phyloP scores from a whole-genome alignment of 2,113 vertebrate species.

The Ictalurus punctatus region DNA sequence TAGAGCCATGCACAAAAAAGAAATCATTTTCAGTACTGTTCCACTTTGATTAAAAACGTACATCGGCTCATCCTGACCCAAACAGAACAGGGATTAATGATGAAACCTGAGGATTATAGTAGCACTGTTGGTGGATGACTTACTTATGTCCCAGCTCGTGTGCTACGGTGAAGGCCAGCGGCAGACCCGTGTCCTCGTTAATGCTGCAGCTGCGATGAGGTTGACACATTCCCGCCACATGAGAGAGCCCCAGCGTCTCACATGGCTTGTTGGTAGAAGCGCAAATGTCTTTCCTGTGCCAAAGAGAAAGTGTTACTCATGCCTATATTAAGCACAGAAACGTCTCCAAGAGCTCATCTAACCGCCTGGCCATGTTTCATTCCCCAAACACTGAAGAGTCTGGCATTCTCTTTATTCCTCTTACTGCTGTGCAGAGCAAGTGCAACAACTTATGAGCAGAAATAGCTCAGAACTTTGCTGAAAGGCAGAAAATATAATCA shows the following conservation, averaged over 20 bases:
- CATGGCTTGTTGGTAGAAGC: constrained; percentile 87
- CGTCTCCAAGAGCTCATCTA: background rate
- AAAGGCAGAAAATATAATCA: background rate
- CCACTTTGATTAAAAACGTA: background rate
- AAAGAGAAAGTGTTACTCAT: constrained; percentile 10
- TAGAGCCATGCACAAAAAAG: too few species aligned
- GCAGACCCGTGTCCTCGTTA: constrained; percentile 92
- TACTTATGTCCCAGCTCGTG: constrained; percentile 98
- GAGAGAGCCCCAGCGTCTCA: constrained; percentile 93
- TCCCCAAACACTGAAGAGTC: background rate
- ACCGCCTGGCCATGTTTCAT: background rate
- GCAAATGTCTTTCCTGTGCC: constrained; percentile 92
- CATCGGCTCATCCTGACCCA: background rate
- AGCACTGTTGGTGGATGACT: background rate
- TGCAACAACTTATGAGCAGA: background rate
- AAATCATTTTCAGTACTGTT: background rate
- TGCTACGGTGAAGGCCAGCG: constrained; percentile 91
- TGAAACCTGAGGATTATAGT: background rate
- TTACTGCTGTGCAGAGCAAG: background rate
- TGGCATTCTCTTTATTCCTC: background rate
- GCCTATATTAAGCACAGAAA: background rate
- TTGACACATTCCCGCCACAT: constrained; percentile 94
- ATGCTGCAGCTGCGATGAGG: constrained; percentile 92
- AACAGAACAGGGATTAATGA: background rate
- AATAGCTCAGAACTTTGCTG: background rate